Percentiles rank a stretch among this genome's conserved stretches.
These are phyloP conservation scores for Periophthalmus magnuspinnatus DNA, from an alignment of 2,797 vertebrate genomes.

Conservation along the genomic window DNA sequence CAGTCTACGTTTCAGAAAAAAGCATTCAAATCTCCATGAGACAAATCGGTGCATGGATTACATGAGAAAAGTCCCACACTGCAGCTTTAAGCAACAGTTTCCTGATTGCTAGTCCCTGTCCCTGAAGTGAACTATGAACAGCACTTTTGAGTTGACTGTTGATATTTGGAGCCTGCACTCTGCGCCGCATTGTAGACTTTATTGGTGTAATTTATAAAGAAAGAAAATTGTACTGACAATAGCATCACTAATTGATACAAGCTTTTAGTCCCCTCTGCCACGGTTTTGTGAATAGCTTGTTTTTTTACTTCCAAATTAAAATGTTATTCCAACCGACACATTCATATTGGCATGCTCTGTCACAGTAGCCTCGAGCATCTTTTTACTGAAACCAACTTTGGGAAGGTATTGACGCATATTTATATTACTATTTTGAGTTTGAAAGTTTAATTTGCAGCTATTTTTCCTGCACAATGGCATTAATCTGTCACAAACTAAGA, in stretches of 20 bases:
- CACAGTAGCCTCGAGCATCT: conserved; percentile 11
- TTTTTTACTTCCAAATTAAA: neutral
- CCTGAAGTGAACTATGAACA: neutral
- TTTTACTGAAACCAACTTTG: conserved; percentile 15
- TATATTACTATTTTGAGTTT: conserved; percentile 13
- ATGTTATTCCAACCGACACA: neutral
- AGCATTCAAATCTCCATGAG: too few relatives aligned
- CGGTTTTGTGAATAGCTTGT: neutral
- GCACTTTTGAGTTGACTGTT: neutral
- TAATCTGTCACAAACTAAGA: conserved; percentile 37
- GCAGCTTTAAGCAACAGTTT: neutral
- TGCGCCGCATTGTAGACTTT: neutral
- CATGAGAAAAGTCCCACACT: too few relatives aligned
- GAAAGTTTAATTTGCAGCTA: conserved; percentile 26
- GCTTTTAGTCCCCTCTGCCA: conserved; percentile 3
- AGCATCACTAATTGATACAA: neutral
- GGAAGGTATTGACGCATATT: conserved; percentile 16
- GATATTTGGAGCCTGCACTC: neutral
- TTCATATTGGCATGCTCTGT: conserved; percentile 3
- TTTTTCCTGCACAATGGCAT: conserved; percentile 17
- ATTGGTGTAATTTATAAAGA: conserved; percentile 2
- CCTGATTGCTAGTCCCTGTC: neutral
- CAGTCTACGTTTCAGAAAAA: too few relatives aligned
- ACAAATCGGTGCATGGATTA: too few relatives aligned
- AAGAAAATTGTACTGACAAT: neutral